phyloP scores from a whole-genome alignment of 1,140 invertebrate genomes.

The Hermatobates lingyangjiaoensis region DNA sequence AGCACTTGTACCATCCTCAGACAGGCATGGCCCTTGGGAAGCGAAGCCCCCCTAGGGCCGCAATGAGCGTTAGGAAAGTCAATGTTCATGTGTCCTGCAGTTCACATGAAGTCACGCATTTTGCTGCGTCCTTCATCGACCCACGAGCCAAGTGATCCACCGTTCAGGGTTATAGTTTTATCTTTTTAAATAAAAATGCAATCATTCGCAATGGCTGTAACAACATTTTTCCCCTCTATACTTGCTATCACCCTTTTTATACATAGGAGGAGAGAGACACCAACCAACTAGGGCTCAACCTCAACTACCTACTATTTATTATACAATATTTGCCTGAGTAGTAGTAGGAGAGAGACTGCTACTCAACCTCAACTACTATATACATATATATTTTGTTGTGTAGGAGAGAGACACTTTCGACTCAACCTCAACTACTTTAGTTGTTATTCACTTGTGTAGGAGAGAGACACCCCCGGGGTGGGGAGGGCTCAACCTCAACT shows the following conservation, averaged over 20 bases:
- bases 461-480: no score
- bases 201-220: background rate
- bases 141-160: conserved; percentile 54
- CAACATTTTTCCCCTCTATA: background rate
- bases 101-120: conserved; percentile 57
- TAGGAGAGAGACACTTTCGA: no score
- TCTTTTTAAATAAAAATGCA: background rate
- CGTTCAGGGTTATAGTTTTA: conserved; percentile 28
- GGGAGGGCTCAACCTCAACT: no score
- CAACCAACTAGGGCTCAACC: background rate
- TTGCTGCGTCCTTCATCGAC: conserved; percentile 69
- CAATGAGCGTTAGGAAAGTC: conserved; percentile 63
- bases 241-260: no score
- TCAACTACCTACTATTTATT: background rate
- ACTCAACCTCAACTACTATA: no score
- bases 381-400: no score
- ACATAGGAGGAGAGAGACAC: no score
- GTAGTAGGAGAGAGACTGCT: background rate
- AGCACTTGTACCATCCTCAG: conserved; percentile 30
- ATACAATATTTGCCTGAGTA: background rate
- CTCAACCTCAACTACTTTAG: no score
- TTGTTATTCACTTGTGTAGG: no score
- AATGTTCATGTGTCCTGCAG: conserved; percentile 63
- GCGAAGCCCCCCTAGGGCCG: conserved; percentile 32
- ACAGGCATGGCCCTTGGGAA: conserved; percentile 32